Evolutionary conservation across 2,888 invertebrate species (phyloP), one percentile per base, ranked within the genome.

Genomic region (Lithodes maja): DNA sequence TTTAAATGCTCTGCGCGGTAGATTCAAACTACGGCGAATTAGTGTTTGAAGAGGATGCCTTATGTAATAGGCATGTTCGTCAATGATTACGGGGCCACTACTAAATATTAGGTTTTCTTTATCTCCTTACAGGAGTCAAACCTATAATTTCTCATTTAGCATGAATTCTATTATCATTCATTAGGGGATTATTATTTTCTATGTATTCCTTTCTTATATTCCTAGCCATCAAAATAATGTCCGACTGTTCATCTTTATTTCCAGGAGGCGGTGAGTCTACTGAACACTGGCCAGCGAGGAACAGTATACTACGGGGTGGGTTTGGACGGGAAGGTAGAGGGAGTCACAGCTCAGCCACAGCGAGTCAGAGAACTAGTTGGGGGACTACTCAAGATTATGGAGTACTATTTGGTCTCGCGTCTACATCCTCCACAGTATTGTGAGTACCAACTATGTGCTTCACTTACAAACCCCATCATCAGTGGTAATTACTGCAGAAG

Each of bases 371-470:
- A 81, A 75, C 81, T 86, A 33, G 86, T 86, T 1, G 81, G 80
- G 17, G 86, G 86, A 2, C 71, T 86, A 49, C 78, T 86, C 55
- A 86, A 86, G 7, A 75, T 53, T 1, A 53, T 81, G 3, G 61
- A 81, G 81, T 81, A 68, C 55, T 86, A 86, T 17, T 74, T 81
- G 7, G 71, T 75, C 54, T 81, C 86, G 1, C 54, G 81, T 3
- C 81, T 86, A 33, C 86, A 86, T 53, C 53, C 53, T 9, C 86
- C 86, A 2, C 80, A 81, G 81, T 81, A 86, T 49, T 78, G 86
- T 86, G 15, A 86, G 86, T 80, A 49, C 33, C 33, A 33, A 33
- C 33, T 33, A 33, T 33, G 33, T 33, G 33, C 33, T 33, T 33
- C 33, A 33, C 33, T 33, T 33, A 33, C 33, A 33, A 33, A 33